Evolutionary conservation across 2,888 invertebrate genomes (phyloP).

Genomic region (Eupithecia abbreviata): DNA sequence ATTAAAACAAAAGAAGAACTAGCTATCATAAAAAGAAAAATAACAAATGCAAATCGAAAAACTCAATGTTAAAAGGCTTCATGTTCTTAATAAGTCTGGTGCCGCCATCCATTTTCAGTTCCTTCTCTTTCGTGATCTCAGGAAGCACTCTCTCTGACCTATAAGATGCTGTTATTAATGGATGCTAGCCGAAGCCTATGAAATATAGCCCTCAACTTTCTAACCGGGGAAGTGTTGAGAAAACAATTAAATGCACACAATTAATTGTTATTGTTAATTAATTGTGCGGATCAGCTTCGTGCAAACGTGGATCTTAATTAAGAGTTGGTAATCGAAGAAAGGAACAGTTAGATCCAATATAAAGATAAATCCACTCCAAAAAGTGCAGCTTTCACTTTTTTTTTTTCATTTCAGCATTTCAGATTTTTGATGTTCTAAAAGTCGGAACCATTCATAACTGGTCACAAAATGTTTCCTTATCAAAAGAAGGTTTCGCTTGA

Average conservation of each 20-base stretch:
- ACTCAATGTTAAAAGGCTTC: neutral
- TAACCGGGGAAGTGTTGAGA: conserved; percentile 45
- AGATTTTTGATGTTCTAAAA: neutral
- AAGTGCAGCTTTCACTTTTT: neutral
- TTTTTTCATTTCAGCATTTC: neutral
- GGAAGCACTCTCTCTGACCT: conserved; percentile 60
- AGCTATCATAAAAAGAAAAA: neutral
- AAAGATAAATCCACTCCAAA: neutral
- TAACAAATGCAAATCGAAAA: neutral
- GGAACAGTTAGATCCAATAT: conserved; percentile 1
- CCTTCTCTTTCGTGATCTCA: neutral
- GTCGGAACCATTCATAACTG: neutral
- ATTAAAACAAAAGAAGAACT: neutral
- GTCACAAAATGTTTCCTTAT: too few relatives aligned
- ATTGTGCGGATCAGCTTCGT: conserved; percentile 23
- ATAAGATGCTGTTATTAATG: conserved; percentile 65
- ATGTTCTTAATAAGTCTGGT: neutral
- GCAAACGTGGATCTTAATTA: conserved; percentile 30
- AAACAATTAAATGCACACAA: conserved; percentile 35
- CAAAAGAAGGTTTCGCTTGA: neutral
- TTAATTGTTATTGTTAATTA: conserved; percentile 34
- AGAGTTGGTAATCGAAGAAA: conserved; percentile 26
- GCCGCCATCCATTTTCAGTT: neutral
- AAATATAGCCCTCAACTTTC: conserved; percentile 66
- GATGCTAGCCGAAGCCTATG: conserved; percentile 49